Conservation (phyloP, 2,113 vertebrate species). For the Holacanthus passer region DNA sequence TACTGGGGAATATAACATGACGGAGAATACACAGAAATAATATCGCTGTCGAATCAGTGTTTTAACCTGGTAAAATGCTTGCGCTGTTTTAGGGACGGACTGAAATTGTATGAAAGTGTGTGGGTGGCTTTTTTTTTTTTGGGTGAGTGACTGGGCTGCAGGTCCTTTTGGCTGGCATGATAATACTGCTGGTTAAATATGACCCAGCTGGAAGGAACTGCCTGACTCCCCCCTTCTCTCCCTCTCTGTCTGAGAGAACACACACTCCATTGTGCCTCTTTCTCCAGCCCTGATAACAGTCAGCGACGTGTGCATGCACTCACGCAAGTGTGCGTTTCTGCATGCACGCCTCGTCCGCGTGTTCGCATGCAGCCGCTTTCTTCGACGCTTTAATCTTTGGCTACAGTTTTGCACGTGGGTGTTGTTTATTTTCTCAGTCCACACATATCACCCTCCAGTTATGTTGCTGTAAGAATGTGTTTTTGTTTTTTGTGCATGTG, state of each 20-base stretch:
- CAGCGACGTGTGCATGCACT: conserved; percentile 48
- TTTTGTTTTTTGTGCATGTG: conserved; percentile 21
- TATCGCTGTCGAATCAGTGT: conserved; percentile 4
- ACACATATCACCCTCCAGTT: conserved; percentile 27
- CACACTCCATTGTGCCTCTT: conserved; percentile 68
- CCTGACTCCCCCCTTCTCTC: conserved; percentile 52
- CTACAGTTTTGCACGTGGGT: conserved; percentile 39
- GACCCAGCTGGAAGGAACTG: conserved; percentile 78
- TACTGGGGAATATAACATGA: conserved; percentile 16
- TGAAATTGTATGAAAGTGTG: neutral
- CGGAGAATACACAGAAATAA: neutral
- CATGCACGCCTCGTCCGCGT: conserved; percentile 12
- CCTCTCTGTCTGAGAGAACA: conserved; percentile 74
- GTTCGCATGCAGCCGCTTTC: neutral
- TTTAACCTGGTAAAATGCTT: neutral
- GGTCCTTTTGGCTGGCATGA: conserved; percentile 49
- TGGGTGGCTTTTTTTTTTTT: neutral
- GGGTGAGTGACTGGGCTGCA: conserved; percentile 29
- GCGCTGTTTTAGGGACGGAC: neutral
- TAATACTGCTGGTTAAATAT: conserved; percentile 74
- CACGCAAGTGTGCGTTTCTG: conserved; percentile 46
- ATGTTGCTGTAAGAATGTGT: conserved; percentile 36
- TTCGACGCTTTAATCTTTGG: conserved; percentile 32
- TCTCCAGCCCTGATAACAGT: conserved; percentile 54
- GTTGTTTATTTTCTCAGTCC: conserved; percentile 42